A percentile compares a stretch with the other conserved stretches of the same genome.
phyloP scores from a whole-genome alignment of 1,140 invertebrate species.

The Musca vetustissima region DNA sequence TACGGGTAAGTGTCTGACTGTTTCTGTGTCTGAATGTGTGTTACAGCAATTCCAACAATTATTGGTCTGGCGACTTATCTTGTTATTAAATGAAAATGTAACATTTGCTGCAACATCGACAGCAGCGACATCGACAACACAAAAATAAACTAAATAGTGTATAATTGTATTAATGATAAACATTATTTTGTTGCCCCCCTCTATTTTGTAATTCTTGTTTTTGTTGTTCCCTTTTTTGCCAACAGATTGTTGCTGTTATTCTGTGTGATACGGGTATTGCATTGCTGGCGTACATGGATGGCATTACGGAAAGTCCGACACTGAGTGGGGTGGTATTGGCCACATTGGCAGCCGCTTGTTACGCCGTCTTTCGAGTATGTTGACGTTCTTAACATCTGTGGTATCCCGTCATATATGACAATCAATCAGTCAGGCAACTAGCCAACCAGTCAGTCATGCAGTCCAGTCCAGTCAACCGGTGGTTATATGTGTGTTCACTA shows the following conservation, averaged over 20 bases:
- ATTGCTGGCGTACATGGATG: slow-evolving; percentile 92
- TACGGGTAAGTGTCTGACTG: slow-evolving; percentile 84
- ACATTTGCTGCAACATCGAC: slow-evolving; percentile 14
- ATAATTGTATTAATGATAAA: not conserved
- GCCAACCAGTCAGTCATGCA: not conserved
- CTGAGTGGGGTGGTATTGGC: slow-evolving; percentile 89
- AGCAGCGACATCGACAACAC: not conserved
- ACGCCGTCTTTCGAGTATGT: slow-evolving; percentile 77
- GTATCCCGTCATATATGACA: not conserved
- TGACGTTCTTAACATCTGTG: slow-evolving; percentile 18
- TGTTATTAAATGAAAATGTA: not conserved
- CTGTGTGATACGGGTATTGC: slow-evolving; percentile 92
- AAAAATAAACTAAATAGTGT: not conserved
- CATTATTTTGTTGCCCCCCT: not conserved
- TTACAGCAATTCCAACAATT: too few relatives aligned
- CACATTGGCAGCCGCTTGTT: slow-evolving; percentile 83
- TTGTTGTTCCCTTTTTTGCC: slow-evolving; percentile 10
- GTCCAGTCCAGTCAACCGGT: too few relatives aligned
- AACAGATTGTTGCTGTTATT: slow-evolving; percentile 91
- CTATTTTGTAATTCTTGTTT: not conserved
- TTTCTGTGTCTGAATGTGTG: too few relatives aligned
- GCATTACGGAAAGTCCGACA: slow-evolving; percentile 85
- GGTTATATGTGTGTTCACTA: too few relatives aligned
- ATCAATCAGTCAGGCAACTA: too few relatives aligned
- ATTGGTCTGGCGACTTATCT: not conserved